These are phyloP conservation scores for Laspeyria flexula DNA, from an alignment of 2,888 invertebrate genomes.

Conservation along the genomic window DNA sequence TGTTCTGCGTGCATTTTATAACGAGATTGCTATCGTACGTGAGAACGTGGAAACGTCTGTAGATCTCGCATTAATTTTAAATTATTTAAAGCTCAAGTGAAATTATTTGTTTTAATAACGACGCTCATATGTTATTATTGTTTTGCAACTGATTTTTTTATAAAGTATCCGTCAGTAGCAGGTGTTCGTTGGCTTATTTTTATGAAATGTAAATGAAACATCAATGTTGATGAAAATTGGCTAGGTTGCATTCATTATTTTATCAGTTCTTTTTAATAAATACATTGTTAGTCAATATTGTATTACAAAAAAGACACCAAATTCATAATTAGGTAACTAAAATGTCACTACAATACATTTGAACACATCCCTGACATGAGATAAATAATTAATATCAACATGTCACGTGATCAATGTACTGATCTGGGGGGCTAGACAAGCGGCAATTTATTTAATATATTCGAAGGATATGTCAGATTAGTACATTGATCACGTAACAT, in stretches of 20 bases:
- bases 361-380: too few species aligned
- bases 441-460: too few species aligned
- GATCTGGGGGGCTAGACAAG: too few species aligned
- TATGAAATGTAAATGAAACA: not conserved
- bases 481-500: too few species aligned
- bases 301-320: too few species aligned
- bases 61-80: constrained; percentile 39
- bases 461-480: too few species aligned
- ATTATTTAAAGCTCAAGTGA: constrained; percentile 42
- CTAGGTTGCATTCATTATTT: not conserved
- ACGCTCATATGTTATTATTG: constrained; percentile 19
- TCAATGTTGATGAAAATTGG: not conserved
- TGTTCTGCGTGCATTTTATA: constrained; percentile 42
- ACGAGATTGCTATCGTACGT: constrained; percentile 12
- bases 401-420: too few species aligned
- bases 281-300: not conserved
- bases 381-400: too few species aligned
- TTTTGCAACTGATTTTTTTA: constrained; percentile 12
- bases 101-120: constrained; percentile 28
- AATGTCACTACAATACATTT: too few species aligned
- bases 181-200: not conserved
- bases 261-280: not conserved
- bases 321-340: too few species aligned
- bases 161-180: not conserved
- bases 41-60: constrained; percentile 23